Evolutionary conservation across 1,140 invertebrate species (phyloP).

Genomic region (Heliconius himera): DNA sequence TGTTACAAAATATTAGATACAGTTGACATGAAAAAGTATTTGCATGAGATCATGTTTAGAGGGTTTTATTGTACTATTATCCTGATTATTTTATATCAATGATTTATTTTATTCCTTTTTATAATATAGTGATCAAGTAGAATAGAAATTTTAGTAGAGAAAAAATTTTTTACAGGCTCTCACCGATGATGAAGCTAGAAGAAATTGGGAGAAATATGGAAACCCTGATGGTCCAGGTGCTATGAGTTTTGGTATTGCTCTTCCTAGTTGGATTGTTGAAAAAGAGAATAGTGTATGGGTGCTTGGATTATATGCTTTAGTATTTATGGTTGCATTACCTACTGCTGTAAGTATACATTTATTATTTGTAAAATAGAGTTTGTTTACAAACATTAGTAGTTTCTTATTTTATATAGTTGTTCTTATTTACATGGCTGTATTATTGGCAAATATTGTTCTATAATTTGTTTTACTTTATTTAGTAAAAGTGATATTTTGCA

Average conservation of each 20-base stretch:
- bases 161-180: slow-evolving; percentile 83
- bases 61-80: not conserved
- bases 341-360: slow-evolving; percentile 84
- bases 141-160: no score
- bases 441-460: not conserved
- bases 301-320: slow-evolving; percentile 95
- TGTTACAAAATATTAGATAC: no score
- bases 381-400: not conserved
- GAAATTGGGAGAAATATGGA: slow-evolving; percentile 99
- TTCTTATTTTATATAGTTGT: no score
- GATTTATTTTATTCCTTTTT: no score
- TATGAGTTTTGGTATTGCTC: slow-evolving; percentile 99
- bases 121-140: no score
- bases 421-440: not conserved
- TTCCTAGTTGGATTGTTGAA: slow-evolving; percentile 99
- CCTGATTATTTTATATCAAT: not conserved
- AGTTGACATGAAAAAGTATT: no score
- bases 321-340: slow-evolving; percentile 99
- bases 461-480: not conserved
- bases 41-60: no score
- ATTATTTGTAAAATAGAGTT: not conserved
- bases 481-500: no score
- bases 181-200: slow-evolving; percentile 97
- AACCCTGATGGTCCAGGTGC: slow-evolving; percentile 99
- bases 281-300: slow-evolving; percentile 99